phyloP scores from a whole-genome alignment of 2,888 invertebrate genomes.

The Rhynchonema sp. region DNA sequence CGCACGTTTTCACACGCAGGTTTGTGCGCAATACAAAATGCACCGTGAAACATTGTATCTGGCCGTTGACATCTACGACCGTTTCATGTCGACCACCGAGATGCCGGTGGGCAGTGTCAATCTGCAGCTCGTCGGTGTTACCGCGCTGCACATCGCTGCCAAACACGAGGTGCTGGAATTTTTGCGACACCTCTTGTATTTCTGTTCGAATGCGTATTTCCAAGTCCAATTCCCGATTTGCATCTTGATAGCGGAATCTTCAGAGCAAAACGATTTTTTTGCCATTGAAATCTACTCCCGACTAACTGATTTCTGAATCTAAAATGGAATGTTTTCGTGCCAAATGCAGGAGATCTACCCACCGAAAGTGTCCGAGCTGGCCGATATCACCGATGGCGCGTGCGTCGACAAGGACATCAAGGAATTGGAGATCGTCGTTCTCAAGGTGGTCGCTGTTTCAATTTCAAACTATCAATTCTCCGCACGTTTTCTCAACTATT shows the following conservation, averaged over 20 bases:
- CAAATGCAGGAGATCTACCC: conserved; percentile 93
- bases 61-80: conserved; percentile 79
- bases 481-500: too few species aligned
- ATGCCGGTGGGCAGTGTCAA: conserved; percentile 37
- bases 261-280: too few species aligned
- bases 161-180: conserved; percentile 54
- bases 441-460: too few species aligned
- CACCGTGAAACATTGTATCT: conserved; percentile 88
- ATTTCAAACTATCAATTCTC: too few species aligned
- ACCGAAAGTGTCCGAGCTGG: conserved; percentile 78
- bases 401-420: conserved; percentile 67
- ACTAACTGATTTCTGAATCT: too few species aligned
- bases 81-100: conserved; percentile 53
- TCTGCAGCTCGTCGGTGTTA: conserved; percentile 81
- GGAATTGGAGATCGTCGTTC: conserved; percentile 51
- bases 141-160: conserved; percentile 79
- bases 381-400: conserved; percentile 91
- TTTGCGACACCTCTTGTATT: too few species aligned
- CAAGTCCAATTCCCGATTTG: too few species aligned
- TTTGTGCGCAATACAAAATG: conserved; percentile 84
- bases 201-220: too few species aligned
- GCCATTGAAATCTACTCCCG: too few species aligned
- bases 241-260: too few species aligned
- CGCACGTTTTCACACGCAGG: conserved; percentile 37
- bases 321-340: too few species aligned